Base-by-base conservation (phyloP, 2,888 invertebrate genomes). In the Lycocerus yunnanus region DNA sequence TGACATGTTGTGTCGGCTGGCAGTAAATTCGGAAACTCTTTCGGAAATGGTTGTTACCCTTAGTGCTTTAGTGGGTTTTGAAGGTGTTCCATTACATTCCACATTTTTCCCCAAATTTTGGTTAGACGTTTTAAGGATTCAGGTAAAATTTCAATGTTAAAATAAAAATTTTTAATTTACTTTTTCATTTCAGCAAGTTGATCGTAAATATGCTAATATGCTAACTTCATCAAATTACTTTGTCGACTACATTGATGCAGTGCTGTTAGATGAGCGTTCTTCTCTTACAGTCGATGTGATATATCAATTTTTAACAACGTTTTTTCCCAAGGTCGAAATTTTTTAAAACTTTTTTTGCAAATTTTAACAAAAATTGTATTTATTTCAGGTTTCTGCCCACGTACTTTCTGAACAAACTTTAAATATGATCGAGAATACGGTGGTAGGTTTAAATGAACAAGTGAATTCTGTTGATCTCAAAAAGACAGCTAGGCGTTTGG, bases 21-120 rank as follows among this genome's bases (percentile, higher is more conserved):
- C 97, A 74, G 94, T 97, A 76, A 95, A 94, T 84, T 94, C 95
- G 82, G 95, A 96, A 83, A 94, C 93, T 82, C 92, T 97, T 87
- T 94, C 94, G 68, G 95, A 96, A 83, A 93, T 94, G 70, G 89
- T 97, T 79, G 94, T 97, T 75, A 93, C 94, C 84, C 88, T 97
- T 79, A 95, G 96, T 84, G 95, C 95, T 71, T 92, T 97, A 90
- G 94, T 97, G 69, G 97, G 97, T 74, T 93, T 95, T 80, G 97
- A 98, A 88, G 97, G 93, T 67, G 95, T 95, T 61, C 95, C 96
- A 1, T 89, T 97, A 77, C 94, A 96, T 88, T 93, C 95, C 84
- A 94, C 93, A 77, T 92, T 94, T 85, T 97, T 97, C 87, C 96
- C 97, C 14, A 94, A 96, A 83, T 91, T 97, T 83, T 97, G 97